A percentile compares a stretch with the other conserved stretches of the same genome.
phyloP scores from a whole-genome alignment of 2,888 invertebrate species.

The Leptodirus hochenwartii region DNA sequence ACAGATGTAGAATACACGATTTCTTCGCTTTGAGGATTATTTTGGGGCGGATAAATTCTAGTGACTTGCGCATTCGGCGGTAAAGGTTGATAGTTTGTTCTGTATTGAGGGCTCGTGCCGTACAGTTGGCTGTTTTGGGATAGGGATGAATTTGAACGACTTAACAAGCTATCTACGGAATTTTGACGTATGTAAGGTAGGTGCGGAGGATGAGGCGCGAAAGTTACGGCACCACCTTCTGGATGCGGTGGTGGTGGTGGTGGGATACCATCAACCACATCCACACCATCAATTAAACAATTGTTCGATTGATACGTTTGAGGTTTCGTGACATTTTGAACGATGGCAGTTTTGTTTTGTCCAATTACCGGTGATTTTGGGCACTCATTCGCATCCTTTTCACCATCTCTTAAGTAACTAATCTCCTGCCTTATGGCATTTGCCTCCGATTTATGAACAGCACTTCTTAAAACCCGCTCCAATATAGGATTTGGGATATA shows the following conservation, averaged over 20 bases:
- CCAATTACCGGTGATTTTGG: too few relatives aligned
- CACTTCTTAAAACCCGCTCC: constrained; percentile 68
- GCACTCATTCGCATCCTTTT: constrained; percentile 2
- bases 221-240: background rate
- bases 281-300: background rate
- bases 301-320: background rate
- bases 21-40: too few relatives aligned
- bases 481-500: constrained; percentile 83
- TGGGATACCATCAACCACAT: background rate
- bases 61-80: too few relatives aligned
- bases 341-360: too few relatives aligned
- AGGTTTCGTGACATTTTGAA: constrained; percentile 5
- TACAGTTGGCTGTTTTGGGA: too few relatives aligned
- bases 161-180: too few relatives aligned
- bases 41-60: too few relatives aligned
- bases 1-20: too few relatives aligned
- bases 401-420: constrained; percentile 28
- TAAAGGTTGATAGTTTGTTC: too few relatives aligned
- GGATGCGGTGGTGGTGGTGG: background rate
- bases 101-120: constrained; percentile 16
- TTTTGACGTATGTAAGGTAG: too few relatives aligned
- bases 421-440: constrained; percentile 33
- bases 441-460: constrained; percentile 50
- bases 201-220: background rate
- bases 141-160: too few relatives aligned